Conservation (phyloP, 2,888 invertebrate species). For the Sesia bembeciformis region DNA sequence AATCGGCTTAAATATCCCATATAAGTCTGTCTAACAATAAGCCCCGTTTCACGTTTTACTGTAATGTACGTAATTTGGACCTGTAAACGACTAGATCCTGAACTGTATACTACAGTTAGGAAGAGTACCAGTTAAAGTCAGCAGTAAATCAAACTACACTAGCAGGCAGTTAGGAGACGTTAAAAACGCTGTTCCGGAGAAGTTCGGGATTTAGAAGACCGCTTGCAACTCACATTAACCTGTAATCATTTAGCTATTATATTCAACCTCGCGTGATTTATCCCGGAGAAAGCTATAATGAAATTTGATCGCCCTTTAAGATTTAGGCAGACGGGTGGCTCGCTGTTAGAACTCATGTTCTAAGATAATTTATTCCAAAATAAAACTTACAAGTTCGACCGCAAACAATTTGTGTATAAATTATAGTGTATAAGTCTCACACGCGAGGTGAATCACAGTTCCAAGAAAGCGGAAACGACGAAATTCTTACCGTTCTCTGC, state of each 20-base stretch:
- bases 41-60: conserved; percentile 41
- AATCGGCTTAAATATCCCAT: conserved; percentile 39
- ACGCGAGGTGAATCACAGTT: conserved; percentile 66
- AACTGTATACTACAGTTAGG: not conserved
- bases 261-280: conserved; percentile 43
- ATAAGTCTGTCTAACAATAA: conserved; percentile 48
- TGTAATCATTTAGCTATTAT: too few relatives aligned
- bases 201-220: too few relatives aligned
- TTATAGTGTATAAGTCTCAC: conserved; percentile 46
- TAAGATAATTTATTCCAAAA: conserved; percentile 33
- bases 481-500: conserved; percentile 54
- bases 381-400: conserved; percentile 43
- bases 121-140: not conserved
- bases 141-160: not conserved
- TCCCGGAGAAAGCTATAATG: conserved; percentile 40
- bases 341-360: conserved; percentile 44
- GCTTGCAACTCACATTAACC: too few relatives aligned
- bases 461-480: conserved; percentile 68
- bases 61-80: conserved; percentile 46
- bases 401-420: conserved; percentile 53
- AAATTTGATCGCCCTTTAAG: not conserved
- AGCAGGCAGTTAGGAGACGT: not conserved
- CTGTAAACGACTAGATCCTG: conserved; percentile 3
- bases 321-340: conserved; percentile 2
- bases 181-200: too few relatives aligned